Base-by-base conservation (phyloP, 2,113 vertebrate species). In the Otus sunia region DNA sequence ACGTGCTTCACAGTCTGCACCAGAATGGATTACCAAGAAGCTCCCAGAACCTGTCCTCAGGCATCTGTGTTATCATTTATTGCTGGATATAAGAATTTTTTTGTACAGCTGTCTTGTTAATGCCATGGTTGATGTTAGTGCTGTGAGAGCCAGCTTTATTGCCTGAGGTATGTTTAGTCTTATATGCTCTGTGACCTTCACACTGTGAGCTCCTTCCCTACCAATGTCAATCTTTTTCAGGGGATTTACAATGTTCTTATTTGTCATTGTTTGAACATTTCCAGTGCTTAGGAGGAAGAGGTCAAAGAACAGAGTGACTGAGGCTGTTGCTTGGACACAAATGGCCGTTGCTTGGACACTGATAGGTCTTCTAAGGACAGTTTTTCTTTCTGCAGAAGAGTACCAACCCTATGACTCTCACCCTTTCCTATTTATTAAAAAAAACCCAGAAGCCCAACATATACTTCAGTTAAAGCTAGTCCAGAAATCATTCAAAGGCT, bases 301-400 rank as follows among this genome's bases (percentile, higher is more conserved):
- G 90, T 71, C 74, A 88, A 76, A 90, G 62, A 90, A 69, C 58
- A 79, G 84, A 82, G 49, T 49, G 80, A 63, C 32, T n/a, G 53
- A 94, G 32, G 30, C 50, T 66, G 66, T 93, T 95, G 74, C 86
- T 91, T 67, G 91, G 64, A 88, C 77, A 88, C 74, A 94, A 92
- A 75, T 75, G 66, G 15, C 64, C 81, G 80, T 75, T 94, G 22
- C 77, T 71, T 83, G 78, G 82, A 92, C 56, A 60, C 60, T 56
- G 77, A 72, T 36, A 75, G 62, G 39, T 85, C 34, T 82, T 71
- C 47, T 78, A 67, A 91, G 43, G 41, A 85, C 11, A 60, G 26
- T 21, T 77, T 85, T 84, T 60, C 32, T 87, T 78, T 32, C 64
- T 49, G 19, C 20, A 91, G 80, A 66, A 75, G 21, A 81, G 41